phyloP scores from a whole-genome alignment of 1,140 invertebrate genomes.

The Solenopsis fugax region DNA sequence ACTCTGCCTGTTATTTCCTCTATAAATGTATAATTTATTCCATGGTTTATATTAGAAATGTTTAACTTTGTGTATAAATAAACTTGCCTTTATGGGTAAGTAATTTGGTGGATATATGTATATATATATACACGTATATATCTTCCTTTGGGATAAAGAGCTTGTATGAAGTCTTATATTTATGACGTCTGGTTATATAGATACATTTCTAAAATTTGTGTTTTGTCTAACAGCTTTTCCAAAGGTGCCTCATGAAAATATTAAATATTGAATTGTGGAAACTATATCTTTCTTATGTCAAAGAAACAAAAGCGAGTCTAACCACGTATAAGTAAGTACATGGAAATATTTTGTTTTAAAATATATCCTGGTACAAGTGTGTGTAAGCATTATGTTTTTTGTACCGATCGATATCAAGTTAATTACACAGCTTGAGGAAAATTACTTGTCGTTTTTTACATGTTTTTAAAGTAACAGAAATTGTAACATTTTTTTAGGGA shows the following conservation, averaged over 20 bases:
- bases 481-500: constrained; percentile 90
- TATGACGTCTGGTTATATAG: constrained; percentile 49
- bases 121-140: constrained; percentile 34
- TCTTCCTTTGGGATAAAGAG: constrained; percentile 57
- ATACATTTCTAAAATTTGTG: constrained; percentile 69
- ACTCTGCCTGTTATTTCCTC: constrained; percentile 59
- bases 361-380: neutral
- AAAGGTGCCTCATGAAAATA: constrained; percentile 98
- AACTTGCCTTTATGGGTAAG: constrained; percentile 84
- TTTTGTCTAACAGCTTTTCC: constrained; percentile 93
- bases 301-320: constrained; percentile 97
- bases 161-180: constrained; percentile 67
- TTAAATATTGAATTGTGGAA: constrained; percentile 99
- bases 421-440: neutral
- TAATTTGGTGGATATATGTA: constrained; percentile 78
- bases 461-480: constrained; percentile 44
- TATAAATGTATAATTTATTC: constrained; percentile 32
- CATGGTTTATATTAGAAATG: constrained; percentile 67
- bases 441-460: constrained; percentile 1
- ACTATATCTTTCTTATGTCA: constrained; percentile 98
- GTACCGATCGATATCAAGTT: neutral
- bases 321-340: constrained; percentile 96
- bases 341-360: neutral
- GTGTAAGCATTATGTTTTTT: neutral
- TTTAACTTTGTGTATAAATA: constrained; percentile 74